Evolutionary conservation across 2,797 vertebrate species (phyloP).

Genomic region (Mionectes olivaceus): DNA sequence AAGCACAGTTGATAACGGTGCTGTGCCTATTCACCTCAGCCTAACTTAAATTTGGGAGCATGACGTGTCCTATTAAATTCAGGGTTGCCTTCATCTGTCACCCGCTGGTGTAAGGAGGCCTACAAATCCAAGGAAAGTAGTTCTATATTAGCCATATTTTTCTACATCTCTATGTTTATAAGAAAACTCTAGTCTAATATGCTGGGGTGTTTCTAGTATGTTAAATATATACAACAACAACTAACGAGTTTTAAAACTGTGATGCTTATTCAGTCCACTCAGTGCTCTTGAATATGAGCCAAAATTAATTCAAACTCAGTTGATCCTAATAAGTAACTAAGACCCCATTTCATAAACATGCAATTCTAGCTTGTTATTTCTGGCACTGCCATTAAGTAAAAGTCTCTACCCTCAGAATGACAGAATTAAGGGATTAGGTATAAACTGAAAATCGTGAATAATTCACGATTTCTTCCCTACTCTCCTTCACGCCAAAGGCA

Average conservation of each 20-base stretch:
- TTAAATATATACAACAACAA: background rate
- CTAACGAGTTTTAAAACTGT: background rate
- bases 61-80: background rate
- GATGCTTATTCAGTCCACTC: slow-evolving; percentile 17
- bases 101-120: background rate
- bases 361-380: slow-evolving; percentile 68
- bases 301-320: slow-evolving; percentile 57
- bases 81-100: background rate
- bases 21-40: background rate
- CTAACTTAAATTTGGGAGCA: background rate
- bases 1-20: background rate
- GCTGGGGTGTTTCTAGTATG: background rate
- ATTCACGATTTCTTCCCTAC: background rate
- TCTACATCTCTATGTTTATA: background rate
- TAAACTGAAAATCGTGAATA: slow-evolving; percentile 41
- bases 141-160: background rate
- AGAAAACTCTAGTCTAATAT: background rate
- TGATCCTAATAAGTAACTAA: slow-evolving; percentile 68
- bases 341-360: slow-evolving; percentile 64
- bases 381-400: slow-evolving; percentile 55
- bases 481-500: background rate
- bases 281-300: slow-evolving; percentile 38
- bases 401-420: background rate
- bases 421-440: slow-evolving; percentile 56
- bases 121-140: background rate